Conservation (phyloP, 2,888 invertebrate genomes). For the Sphaerophoria taeniata region DNA sequence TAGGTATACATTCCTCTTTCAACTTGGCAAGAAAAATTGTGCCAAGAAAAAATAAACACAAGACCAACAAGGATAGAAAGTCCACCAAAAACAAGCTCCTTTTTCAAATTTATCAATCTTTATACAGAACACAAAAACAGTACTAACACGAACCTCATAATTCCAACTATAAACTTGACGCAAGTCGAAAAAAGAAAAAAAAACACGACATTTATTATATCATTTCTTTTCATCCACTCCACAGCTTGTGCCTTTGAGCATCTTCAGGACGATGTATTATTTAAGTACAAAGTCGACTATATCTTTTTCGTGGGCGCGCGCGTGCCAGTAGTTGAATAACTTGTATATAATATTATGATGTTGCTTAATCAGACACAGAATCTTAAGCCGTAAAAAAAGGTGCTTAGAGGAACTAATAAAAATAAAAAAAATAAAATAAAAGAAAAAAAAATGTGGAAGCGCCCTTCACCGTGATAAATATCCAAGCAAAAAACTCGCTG, state of each 20-base stretch:
- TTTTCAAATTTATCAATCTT: too few species aligned
- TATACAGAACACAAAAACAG: too few species aligned
- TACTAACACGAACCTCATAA: not conserved
- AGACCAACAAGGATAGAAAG: too few species aligned
- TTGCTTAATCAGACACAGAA: slow-evolving; percentile 34
- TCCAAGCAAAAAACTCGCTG: not conserved
- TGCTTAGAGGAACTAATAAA: slow-evolving; percentile 49
- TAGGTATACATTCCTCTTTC: too few species aligned
- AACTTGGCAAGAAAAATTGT: too few species aligned
- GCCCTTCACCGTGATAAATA: slow-evolving; percentile 37
- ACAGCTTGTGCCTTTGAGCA: not conserved
- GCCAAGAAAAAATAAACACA: too few species aligned
- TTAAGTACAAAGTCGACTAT: slow-evolving; percentile 30
- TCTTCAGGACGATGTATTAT: slow-evolving; percentile 10
- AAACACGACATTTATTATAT: slow-evolving; percentile 33
- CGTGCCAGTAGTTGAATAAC: not conserved
- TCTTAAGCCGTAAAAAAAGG: slow-evolving; percentile 51
- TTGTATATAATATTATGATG: slow-evolving; percentile 33
- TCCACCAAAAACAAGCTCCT: too few species aligned
- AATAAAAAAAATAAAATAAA: slow-evolving; percentile 33
- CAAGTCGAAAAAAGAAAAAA: slow-evolving; percentile 25
- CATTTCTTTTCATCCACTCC: not conserved
- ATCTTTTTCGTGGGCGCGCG: slow-evolving; percentile 21
- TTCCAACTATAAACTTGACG: slow-evolving; percentile 23
- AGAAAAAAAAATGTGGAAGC: slow-evolving; percentile 12